These are phyloP conservation scores for Rissa tridactyla DNA, from an alignment of 2,113 vertebrate species.

Conservation along the genomic window DNA sequence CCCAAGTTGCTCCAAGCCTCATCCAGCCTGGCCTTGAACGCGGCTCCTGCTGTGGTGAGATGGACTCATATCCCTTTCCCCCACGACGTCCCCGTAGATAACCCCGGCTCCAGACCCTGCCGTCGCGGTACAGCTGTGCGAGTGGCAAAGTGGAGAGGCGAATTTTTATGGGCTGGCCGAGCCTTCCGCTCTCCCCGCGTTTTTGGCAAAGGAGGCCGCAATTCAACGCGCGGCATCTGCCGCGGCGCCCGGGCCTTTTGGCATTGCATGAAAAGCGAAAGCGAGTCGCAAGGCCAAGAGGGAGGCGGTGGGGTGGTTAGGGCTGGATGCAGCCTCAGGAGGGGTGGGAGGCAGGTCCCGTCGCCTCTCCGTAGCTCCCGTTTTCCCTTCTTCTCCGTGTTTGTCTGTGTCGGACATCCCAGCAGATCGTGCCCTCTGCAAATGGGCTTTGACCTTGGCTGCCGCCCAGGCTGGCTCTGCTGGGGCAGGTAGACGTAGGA, in stretches of 20 bases:
- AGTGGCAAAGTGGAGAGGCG: conserved; percentile 17
- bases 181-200: neutral
- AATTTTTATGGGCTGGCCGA: neutral
- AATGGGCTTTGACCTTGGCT: conserved; percentile 21
- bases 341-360: neutral
- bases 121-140: neutral
- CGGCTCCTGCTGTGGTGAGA: neutral
- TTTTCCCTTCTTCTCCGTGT: neutral
- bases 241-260: neutral
- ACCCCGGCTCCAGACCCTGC: neutral
- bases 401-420: neutral
- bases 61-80: neutral
- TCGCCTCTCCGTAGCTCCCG: accelerated
- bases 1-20: too few species aligned
- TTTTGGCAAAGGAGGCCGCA: conserved; percentile 15
- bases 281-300: neutral
- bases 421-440: neutral
- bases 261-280: neutral
- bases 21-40: too few species aligned
- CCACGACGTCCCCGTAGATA: accelerated
- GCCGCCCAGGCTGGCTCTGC: neutral
- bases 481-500: neutral
- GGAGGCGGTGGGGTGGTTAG: neutral
- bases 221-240: neutral
- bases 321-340: neutral